Evolutionary conservation across 2,113 vertebrate genomes (phyloP).

Genomic region (Mobula hypostoma): DNA sequence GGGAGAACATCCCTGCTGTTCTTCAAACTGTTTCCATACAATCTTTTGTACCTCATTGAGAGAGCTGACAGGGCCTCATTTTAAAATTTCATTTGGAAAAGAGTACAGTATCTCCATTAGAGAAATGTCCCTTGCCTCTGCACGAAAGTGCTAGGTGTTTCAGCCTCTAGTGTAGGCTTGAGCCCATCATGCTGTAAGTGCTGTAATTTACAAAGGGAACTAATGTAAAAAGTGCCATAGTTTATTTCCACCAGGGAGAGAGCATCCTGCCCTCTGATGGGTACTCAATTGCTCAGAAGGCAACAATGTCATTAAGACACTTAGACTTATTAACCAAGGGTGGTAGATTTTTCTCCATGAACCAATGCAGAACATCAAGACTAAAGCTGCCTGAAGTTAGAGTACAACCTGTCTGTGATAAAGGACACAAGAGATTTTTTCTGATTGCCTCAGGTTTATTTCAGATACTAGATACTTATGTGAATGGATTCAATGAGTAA

Average conservation of each 20-base stretch:
- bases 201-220: background rate
- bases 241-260: background rate
- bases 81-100: background rate
- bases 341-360: background rate
- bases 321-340: background rate
- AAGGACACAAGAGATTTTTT: background rate
- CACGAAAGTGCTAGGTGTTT: background rate
- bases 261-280: background rate
- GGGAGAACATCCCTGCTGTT: background rate
- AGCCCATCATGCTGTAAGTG: background rate
- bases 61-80: background rate
- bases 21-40: background rate
- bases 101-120: background rate
- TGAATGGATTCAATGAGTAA: background rate
- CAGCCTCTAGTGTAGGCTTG: background rate
- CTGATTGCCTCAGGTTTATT: background rate
- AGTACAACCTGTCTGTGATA: background rate
- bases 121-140: background rate
- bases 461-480: background rate
- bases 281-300: background rate
- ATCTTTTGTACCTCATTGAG: background rate
- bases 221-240: background rate
- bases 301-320: background rate
- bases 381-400: background rate
- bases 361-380: background rate